phyloP scores from a whole-genome alignment of 2,888 invertebrate species.

The Timema cristinae region DNA sequence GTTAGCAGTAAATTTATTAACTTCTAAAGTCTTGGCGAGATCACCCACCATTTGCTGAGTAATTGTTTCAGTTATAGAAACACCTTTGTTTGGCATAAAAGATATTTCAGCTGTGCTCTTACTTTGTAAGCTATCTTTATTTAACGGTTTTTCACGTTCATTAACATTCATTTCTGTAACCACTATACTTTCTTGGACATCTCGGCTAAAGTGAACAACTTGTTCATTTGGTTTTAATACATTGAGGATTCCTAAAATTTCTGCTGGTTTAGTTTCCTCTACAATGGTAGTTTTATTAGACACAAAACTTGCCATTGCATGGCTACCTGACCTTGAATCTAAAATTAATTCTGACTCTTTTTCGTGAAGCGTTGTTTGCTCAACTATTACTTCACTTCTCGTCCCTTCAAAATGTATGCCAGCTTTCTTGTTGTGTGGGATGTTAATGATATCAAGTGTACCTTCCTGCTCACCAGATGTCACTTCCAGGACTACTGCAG shows the following conservation, averaged over 20 bases:
- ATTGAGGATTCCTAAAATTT: conserved; percentile 28
- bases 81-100: conserved; percentile 26
- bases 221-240: conserved; percentile 25
- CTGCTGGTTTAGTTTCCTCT: conserved; percentile 39
- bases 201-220: conserved; percentile 25
- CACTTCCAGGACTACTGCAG: conserved; percentile 26
- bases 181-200: conserved; percentile 30
- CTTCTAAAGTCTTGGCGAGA: conserved; percentile 16
- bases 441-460: conserved; percentile 24
- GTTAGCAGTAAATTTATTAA: conserved; percentile 24
- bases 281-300: conserved; percentile 24
- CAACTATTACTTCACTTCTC: conserved; percentile 31
- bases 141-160: conserved; percentile 40
- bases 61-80: conserved; percentile 28
- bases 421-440: conserved; percentile 28
- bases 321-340: conserved; percentile 13
- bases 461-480: conserved; percentile 30
- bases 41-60: conserved; percentile 26
- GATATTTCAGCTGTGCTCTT: conserved; percentile 19
- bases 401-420: conserved; percentile 26
- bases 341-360: conserved; percentile 23
- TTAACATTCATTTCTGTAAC: conserved; percentile 42
- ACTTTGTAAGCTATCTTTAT: background rate
- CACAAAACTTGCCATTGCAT: conserved; percentile 24
- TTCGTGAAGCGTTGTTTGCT: conserved; percentile 28